Evolutionary conservation across 2,113 vertebrate genomes (phyloP), one percentile per base, ranked within the genome.

Genomic region (Boleophthalmus pectinirostris): DNA sequence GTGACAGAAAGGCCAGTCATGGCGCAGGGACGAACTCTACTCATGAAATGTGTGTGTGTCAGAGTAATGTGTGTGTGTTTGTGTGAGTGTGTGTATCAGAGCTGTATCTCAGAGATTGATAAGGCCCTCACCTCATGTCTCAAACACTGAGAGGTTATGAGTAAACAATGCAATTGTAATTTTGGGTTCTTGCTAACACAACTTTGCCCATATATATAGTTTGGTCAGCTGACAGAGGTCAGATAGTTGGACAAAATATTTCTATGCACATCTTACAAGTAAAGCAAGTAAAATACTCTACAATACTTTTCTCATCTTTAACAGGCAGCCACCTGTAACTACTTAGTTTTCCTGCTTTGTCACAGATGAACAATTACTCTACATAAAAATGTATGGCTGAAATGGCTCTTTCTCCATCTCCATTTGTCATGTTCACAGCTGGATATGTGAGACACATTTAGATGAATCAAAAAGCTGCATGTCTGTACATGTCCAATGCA

Each of bases 71-170:
- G 29, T 70, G 72, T 84, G 80, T 23, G 9, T 11, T 57, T 70
- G 72, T 84, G 80, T 23, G 9, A 8, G 61, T 70, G 72, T 83
- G 80, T 84, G 80, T 90, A 84, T 88, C 86, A 86, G 75, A 81
- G 87, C 84, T 87, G 91, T 89, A 90, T 91, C 86, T 83, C 75
- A 43, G 64, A 43, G 74, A 56, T 69, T 69, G 90, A 91, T 89
- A 89, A 91, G 87, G 69, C 74, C 75, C 76, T 16, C 35, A 38
- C 65, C 72, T 83, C 70, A 77, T 35, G 66, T 72, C 71, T 69
- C 33, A 69, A 70, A 49, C 23, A 63, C 69, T 73, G 73, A 76
- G 81, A 21, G 61, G 71, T 14, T 43, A 43, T 9, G 58, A n/a
- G 58, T 33, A 61, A 58, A 58, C 15, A 13, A 23, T 21, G 20